Conservation (phyloP, 2,888 invertebrate species). For the Falcaria lacertinaria region DNA sequence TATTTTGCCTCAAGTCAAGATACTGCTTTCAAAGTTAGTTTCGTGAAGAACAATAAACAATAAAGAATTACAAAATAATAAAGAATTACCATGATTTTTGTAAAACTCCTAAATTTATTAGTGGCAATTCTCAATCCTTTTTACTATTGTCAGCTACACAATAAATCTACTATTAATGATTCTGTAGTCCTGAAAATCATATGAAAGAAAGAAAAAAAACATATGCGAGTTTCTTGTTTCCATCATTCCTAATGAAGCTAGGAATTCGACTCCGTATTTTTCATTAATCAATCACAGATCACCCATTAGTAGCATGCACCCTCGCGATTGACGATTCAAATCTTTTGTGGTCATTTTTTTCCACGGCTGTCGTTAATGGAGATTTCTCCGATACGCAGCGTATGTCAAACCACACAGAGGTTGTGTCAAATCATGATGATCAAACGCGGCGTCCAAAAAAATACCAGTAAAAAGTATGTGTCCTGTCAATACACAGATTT, state of each 20-base stretch:
- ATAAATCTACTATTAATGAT: too few species aligned
- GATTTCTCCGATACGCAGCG: constrained; percentile 62
- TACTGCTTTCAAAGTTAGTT: too few species aligned
- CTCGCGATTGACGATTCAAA: constrained; percentile 70
- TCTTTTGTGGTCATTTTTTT: constrained; percentile 68
- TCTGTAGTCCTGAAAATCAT: too few species aligned
- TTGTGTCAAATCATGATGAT: constrained; percentile 70
- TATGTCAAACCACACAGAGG: constrained; percentile 62
- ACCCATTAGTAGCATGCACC: constrained; percentile 72
- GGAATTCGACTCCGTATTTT: constrained; percentile 26
- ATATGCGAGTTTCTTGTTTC: too few species aligned
- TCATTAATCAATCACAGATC: constrained; percentile 29
- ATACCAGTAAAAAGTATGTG: constrained; percentile 38
- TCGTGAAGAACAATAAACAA: too few species aligned
- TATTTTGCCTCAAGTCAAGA: too few species aligned
- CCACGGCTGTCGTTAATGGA: constrained; percentile 71
- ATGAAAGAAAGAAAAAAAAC: too few species aligned
- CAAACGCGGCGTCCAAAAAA: constrained; percentile 57
- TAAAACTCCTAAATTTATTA: too few species aligned
- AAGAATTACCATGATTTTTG: too few species aligned
- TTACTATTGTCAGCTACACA: too few species aligned
- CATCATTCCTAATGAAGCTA: background rate
- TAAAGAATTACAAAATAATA: too few species aligned
- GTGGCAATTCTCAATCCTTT: too few species aligned
- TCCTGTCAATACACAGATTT: constrained; percentile 56